Percentiles rank a stretch among this genome's conserved stretches.
Evolutionary conservation across 1,140 invertebrate species (phyloP).

Genomic region (Macrostomum lignano): DNA sequence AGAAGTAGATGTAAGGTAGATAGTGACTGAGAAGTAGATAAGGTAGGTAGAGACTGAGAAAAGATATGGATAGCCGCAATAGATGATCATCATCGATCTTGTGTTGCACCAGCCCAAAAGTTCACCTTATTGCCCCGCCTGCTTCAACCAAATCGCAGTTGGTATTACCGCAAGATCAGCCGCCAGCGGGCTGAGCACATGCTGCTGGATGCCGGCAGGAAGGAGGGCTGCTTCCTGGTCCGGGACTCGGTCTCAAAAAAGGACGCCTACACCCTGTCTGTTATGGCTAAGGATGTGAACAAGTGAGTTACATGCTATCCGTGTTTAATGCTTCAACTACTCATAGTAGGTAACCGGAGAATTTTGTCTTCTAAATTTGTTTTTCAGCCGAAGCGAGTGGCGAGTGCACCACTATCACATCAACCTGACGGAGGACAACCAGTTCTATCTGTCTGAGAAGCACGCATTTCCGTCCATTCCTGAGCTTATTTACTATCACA

Average conservation of each 20-base stretch:
- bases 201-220: constrained; percentile 59
- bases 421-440: background rate
- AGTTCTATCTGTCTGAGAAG: constrained; percentile 63
- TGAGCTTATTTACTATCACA: constrained; percentile 70
- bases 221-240: constrained; percentile 84
- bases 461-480: constrained; percentile 63
- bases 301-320: constrained; percentile 3
- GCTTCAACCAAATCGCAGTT: constrained; percentile 32
- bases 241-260: constrained; percentile 72
- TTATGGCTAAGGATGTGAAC: constrained; percentile 48
- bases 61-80: no score
- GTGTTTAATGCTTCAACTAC: constrained; percentile 1
- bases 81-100: no score
- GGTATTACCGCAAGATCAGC: constrained; percentile 79
- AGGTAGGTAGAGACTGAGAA: no score
- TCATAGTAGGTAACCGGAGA: constrained; percentile 2
- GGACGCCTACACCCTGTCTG: constrained; percentile 54
- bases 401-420: constrained; percentile 45
- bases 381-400: constrained; percentile 41
- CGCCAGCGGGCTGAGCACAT: constrained; percentile 58
- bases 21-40: no score
- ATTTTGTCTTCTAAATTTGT: constrained; percentile 6
- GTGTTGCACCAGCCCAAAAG: no score
- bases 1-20: no score
- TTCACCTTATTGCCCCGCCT: background rate